These are phyloP conservation scores for Alouatta palliata DNA, from an alignment of 2,113 vertebrate species.

Conservation along the genomic window DNA sequence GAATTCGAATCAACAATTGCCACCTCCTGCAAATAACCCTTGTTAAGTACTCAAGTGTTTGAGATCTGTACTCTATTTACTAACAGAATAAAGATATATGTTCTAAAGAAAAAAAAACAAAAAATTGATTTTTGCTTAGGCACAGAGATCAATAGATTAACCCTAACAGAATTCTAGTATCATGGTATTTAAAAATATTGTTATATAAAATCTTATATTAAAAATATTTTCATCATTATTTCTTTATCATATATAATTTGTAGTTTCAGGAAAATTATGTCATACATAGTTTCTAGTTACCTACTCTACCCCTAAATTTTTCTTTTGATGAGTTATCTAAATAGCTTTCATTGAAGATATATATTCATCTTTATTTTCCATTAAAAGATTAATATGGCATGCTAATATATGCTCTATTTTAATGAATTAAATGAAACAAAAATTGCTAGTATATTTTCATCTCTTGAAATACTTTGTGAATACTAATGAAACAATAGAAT, in stretches of 20 bases:
- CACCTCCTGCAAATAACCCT: slow-evolving; percentile 80
- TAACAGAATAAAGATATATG: slow-evolving; percentile 63
- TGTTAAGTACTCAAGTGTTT: slow-evolving; percentile 69
- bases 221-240: neutral
- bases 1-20: slow-evolving; percentile 76
- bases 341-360: neutral
- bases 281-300: neutral
- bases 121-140: neutral
- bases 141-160: neutral
- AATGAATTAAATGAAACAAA: neutral
- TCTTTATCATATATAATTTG: neutral
- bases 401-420: neutral
- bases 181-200: neutral
- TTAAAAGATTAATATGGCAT: neutral
- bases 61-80: slow-evolving; percentile 69
- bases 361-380: neutral
- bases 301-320: neutral
- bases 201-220: neutral
- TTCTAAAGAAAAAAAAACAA: slow-evolving; percentile 60
- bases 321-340: neutral
- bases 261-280: neutral
- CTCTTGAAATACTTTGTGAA: neutral
- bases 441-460: neutral
- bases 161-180: neutral
- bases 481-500: slow-evolving; percentile 10